Percentiles rank a stretch among this genome's conserved stretches.
These are phyloP conservation scores for Dromius quadrimaculatus DNA, from an alignment of 2,888 invertebrate genomes.

Conservation along the genomic window DNA sequence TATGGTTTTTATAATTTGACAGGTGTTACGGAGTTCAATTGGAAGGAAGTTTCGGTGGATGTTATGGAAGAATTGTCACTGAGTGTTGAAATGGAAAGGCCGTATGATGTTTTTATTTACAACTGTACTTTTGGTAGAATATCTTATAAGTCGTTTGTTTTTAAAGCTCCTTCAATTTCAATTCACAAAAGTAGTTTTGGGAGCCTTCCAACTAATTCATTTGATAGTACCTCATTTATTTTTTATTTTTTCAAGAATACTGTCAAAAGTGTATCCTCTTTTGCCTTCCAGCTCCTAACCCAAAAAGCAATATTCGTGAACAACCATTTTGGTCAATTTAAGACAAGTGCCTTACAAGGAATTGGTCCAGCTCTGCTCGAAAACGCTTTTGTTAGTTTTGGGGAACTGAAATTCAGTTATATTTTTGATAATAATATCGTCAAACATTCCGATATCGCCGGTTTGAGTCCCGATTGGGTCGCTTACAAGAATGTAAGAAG, in stretches of 20 bases:
- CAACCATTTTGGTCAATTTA: conserved; percentile 11
- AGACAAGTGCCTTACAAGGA: conserved; percentile 43
- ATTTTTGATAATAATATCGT: conserved; percentile 26
- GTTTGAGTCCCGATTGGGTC: conserved; percentile 19
- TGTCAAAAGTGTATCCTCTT: conserved; percentile 11
- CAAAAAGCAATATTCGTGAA: conserved; percentile 9
- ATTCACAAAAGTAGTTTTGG: conserved; percentile 1
- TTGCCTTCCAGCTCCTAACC: conserved; percentile 16
- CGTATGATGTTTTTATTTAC: background rate
- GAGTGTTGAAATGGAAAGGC: conserved; percentile 26
- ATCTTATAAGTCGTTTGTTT: conserved; percentile 16
- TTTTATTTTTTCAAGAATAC: conserved; percentile 37
- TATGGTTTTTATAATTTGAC: conserved; percentile 30
- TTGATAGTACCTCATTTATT: conserved; percentile 16
- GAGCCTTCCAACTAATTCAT: background rate
- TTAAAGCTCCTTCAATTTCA: background rate
- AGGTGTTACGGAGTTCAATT: conserved; percentile 12
- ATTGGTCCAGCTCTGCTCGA: conserved; percentile 38
- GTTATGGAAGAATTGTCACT: conserved; percentile 16
- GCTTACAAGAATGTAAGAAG: conserved; percentile 28
- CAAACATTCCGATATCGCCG: conserved; percentile 32
- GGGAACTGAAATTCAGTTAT: conserved; percentile 26
- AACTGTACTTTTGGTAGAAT: conserved; percentile 21
- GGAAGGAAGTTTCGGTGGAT: conserved; percentile 19
- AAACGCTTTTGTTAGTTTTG: conserved; percentile 26